These are phyloP conservation scores for Drosophila austrosaltans DNA, from an alignment of 2,888 invertebrate genomes.

Conservation along the genomic window DNA sequence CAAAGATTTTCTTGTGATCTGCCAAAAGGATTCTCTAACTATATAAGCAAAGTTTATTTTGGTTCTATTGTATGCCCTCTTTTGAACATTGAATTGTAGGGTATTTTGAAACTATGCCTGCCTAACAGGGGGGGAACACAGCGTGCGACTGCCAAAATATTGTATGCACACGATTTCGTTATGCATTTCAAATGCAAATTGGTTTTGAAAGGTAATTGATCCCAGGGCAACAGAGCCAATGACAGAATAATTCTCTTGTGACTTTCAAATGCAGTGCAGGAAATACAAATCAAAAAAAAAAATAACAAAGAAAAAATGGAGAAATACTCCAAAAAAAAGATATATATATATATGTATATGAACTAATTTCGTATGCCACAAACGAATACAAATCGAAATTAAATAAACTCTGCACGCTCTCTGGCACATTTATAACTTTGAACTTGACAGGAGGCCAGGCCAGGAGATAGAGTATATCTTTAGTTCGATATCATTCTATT, in stretches of 20 bases:
- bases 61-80: not conserved
- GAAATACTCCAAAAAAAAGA: not conserved
- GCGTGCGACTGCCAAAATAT: conserved; percentile 75
- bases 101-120: not conserved
- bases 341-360: conserved; percentile 29
- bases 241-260: conserved; percentile 66
- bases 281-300: conserved; percentile 42
- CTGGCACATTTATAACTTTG: conserved; percentile 77
- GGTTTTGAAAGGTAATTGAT: conserved; percentile 78
- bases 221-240: conserved; percentile 52
- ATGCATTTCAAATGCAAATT: conserved; percentile 79
- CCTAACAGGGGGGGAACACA: conserved; percentile 40
- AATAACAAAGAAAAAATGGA: not conserved
- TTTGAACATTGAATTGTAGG: not conserved
- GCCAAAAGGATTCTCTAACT: not conserved
- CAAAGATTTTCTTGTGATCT: not conserved
- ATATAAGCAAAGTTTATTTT: not conserved
- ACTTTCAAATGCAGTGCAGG: conserved; percentile 71
- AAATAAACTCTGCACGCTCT: conserved; percentile 66
- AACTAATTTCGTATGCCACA: conserved; percentile 66
- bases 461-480: conserved; percentile 15
- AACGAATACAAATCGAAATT: conserved; percentile 50
- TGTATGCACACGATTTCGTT: conserved; percentile 73
- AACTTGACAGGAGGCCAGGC: conserved; percentile 69
- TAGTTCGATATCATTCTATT: conserved; percentile 7